Evolutionary conservation across 2,797 vertebrate species (phyloP), one percentile per base, ranked within the genome.

Genomic region (Lepidocolaptes lacrymiger): DNA sequence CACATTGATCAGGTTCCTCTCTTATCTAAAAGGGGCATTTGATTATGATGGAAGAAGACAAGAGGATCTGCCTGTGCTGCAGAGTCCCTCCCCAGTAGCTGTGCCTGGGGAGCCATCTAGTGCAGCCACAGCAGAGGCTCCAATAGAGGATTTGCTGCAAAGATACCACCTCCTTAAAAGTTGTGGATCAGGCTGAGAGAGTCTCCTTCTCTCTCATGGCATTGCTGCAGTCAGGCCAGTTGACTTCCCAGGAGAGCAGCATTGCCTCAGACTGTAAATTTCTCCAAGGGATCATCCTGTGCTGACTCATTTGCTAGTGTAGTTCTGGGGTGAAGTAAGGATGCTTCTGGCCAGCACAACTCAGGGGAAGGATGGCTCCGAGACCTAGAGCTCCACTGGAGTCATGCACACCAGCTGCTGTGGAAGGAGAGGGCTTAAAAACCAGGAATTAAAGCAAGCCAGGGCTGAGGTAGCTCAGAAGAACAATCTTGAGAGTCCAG

Each of bases 41-140:
- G 44, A 4, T 48, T 12, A 6, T 2, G 14, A 34, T 63, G 80
- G 30, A 52, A 36, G 59, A 36, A 61, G 78, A 10, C 21, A 34
- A 23, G 46, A 41, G 36, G 7, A 14, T 21, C 2, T 39, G 30
- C 24, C 54, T 12, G 62, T 32, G 39, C 23, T 32, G 37, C 64
- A 24, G n/a, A 21, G 43, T 5, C 13, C 46, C 46, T 75, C 39
- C n/a, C 51, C 30, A 6, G 66, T 1, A 20, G 59, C 78, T 73
- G 81, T 56, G 90, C 67, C 55, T 52, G 46, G 62, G 71, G 74
- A 84, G 83, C 80, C 85, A 80, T 11, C 86, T 67, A 82, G 94
- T 6, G 74, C 69, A 91, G 37, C 51, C 39, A 30, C 43, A 49
- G 69, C 46, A 67, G 37, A 66, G 54, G 15, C 62, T 88, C 5